A percentile compares a stretch with the other conserved stretches of the same genome.
phyloP scores from a whole-genome alignment of 2,113 vertebrate species.

The Willisornis vidua region DNA sequence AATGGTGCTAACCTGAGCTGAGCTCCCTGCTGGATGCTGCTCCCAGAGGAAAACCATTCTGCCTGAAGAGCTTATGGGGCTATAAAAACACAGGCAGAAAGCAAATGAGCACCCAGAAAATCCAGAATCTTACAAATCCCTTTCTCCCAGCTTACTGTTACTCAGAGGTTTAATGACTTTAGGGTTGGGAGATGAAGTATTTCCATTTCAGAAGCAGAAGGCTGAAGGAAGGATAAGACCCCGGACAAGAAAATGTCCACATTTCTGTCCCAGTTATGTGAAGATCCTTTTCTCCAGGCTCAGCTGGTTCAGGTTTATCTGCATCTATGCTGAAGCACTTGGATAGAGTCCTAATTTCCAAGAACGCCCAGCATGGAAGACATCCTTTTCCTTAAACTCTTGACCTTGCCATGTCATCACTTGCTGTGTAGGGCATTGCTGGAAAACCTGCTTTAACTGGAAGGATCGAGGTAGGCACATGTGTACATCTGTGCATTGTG shows the following conservation, averaged over 20 bases:
- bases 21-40: neutral
- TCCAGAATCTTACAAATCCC: neutral
- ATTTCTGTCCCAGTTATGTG: accelerated
- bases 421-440: neutral
- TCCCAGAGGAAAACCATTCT: accelerated
- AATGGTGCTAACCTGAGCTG: accelerated
- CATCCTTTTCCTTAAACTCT: neutral
- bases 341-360: neutral
- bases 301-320: neutral
- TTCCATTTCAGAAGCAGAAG: neutral
- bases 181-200: neutral
- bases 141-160: neutral
- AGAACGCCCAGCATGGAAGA: neutral
- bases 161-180: neutral
- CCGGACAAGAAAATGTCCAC: accelerated
- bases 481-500: neutral
- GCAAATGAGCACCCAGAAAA: neutral
- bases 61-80: neutral
- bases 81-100: neutral
- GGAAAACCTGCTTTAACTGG: neutral
- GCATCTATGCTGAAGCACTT: neutral
- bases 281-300: neutral
- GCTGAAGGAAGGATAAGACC: neutral
- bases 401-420: neutral
- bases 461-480: neutral